phyloP scores from a whole-genome alignment of 2,113 vertebrate genomes.

The Phalacrocorax carbo region DNA sequence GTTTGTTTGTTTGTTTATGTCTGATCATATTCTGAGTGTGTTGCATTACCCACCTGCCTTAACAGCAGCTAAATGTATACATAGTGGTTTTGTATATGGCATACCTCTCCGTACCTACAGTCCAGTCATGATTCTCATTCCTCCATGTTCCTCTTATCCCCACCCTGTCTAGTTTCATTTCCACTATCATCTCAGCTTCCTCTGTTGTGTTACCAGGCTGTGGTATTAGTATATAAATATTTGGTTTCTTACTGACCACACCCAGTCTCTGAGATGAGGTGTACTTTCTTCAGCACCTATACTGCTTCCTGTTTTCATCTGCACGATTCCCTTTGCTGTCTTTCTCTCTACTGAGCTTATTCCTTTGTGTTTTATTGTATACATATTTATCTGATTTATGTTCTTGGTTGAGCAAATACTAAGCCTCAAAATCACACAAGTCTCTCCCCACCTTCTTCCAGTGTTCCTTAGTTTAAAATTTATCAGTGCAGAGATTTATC shows the following conservation, averaged over 20 bases:
- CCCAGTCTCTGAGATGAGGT: neutral
- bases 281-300: neutral
- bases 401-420: neutral
- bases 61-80: neutral
- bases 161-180: constrained; percentile 13
- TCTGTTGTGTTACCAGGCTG: neutral
- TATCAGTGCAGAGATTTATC: neutral
- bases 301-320: neutral
- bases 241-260: constrained; percentile 16
- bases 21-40: neutral
- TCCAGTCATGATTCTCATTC: neutral
- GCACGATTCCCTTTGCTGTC: neutral
- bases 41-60: neutral
- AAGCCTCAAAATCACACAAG: neutral
- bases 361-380: neutral
- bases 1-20: neutral
- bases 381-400: neutral
- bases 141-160: neutral
- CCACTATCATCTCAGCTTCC: neutral
- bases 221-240: neutral
- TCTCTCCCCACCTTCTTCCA: neutral
- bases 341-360: neutral
- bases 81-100: neutral
- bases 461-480: neutral
- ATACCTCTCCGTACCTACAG: neutral